These are phyloP conservation scores for Papilio helenus DNA, from an alignment of 1,140 invertebrate species.

Conservation along the genomic window DNA sequence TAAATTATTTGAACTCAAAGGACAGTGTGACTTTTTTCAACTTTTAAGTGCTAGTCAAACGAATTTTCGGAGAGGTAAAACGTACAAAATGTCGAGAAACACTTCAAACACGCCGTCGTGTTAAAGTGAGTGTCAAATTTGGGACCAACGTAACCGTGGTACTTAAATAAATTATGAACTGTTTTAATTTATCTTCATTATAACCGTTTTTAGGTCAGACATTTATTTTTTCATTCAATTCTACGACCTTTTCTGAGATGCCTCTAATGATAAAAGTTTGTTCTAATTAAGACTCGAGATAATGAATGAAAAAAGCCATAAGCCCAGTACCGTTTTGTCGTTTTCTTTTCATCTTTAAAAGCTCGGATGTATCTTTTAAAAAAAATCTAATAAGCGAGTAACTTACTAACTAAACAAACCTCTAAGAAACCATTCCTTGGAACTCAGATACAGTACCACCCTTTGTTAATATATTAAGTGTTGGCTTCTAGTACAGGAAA, in stretches of 20 bases:
- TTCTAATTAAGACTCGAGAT: slow-evolving; percentile 10
- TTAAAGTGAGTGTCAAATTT: slow-evolving; percentile 8
- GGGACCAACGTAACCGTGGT: background rate
- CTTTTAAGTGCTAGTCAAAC: slow-evolving; percentile 20
- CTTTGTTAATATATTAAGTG: too few species aligned
- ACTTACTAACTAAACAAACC: too few species aligned
- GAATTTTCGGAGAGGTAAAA: slow-evolving; percentile 1
- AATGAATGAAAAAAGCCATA: slow-evolving; percentile 5
- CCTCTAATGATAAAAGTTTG: slow-evolving; percentile 24
- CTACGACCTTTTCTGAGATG: slow-evolving; percentile 4
- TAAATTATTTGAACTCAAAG: background rate
- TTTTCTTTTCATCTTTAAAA: slow-evolving; percentile 1
- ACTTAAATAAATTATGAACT: background rate
- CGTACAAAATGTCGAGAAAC: slow-evolving; percentile 11
- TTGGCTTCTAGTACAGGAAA: too few species aligned
- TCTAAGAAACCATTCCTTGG: too few species aligned
- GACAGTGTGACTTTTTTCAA: background rate
- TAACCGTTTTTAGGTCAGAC: slow-evolving; percentile 3
- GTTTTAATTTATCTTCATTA: slow-evolving; percentile 16
- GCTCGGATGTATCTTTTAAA: background rate
- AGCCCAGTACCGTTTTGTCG: background rate
- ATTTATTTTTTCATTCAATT: slow-evolving; percentile 8
- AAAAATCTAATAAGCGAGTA: background rate
- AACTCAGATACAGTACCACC: too few species aligned
- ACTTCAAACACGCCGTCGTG: slow-evolving; percentile 10